These are phyloP conservation scores for Labia minor DNA, from an alignment of 2,888 invertebrate genomes.

Conservation along the genomic window DNA sequence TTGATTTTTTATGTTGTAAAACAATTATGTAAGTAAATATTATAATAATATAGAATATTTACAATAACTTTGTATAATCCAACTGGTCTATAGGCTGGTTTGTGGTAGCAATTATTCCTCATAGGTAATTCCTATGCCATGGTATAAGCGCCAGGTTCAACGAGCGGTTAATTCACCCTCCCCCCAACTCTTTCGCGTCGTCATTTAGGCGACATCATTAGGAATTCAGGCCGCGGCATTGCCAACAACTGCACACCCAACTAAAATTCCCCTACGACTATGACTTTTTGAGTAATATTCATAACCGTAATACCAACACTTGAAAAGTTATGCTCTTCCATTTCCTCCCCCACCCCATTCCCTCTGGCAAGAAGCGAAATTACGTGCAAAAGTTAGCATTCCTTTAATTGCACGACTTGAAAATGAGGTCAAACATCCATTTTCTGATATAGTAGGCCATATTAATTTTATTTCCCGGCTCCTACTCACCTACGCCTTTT, in stretches of 20 bases:
- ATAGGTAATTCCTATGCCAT: no score
- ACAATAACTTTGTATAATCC: no score
- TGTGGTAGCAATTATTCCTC: no score
- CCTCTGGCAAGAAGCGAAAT: not conserved
- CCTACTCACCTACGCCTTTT: not conserved
- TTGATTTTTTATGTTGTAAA: no score
- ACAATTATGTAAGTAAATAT: no score
- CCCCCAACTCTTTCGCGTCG: not conserved
- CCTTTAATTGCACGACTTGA: not conserved
- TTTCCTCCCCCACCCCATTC: no score
- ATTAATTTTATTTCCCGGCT: not conserved
- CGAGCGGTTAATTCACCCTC: not conserved
- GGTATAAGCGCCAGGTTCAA: not conserved
- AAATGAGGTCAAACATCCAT: constrained; percentile 8
- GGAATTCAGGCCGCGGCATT: constrained; percentile 13
- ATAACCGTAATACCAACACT: constrained; percentile 13
- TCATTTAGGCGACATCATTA: constrained; percentile 8
- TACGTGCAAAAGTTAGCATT: constrained; percentile 8
- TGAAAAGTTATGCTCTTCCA: not conserved
- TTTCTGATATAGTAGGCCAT: not conserved
- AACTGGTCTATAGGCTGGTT: no score
- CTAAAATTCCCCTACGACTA: constrained; percentile 13
- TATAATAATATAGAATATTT: no score
- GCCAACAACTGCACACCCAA: constrained; percentile 13
- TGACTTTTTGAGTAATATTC: constrained; percentile 13